A percentile compares a stretch with the other conserved stretches of the same genome.
phyloP scores from a whole-genome alignment of 2,797 vertebrate species.

The Poecilia wingei region DNA sequence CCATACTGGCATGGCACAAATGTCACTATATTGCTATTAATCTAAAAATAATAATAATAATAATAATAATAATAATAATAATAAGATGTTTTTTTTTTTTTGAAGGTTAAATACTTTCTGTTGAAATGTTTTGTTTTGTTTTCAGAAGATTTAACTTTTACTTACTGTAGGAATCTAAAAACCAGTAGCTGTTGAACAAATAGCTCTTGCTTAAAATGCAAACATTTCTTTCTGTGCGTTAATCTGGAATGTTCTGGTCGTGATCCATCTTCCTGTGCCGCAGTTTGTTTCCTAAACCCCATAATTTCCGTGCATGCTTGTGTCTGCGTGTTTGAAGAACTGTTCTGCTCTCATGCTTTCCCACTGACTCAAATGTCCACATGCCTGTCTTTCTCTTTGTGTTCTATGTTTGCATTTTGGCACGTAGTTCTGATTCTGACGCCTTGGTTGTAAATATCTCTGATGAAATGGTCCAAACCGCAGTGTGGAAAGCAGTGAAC shows the following conservation, averaged over 20 bases:
- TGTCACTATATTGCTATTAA: slow-evolving; percentile 12
- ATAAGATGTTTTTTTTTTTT: slow-evolving; percentile 3
- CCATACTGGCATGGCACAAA: slow-evolving; percentile 70
- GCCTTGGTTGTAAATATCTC: slow-evolving; percentile 92
- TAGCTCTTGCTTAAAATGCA: slow-evolving; percentile 15
- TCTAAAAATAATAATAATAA: neutral
- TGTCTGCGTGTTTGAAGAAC: slow-evolving; percentile 43
- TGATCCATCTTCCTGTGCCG: slow-evolving; percentile 12
- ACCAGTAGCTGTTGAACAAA: slow-evolving; percentile 6
- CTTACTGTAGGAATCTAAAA: slow-evolving; percentile 11
- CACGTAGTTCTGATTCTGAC: slow-evolving; percentile 85
- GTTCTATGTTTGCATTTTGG: slow-evolving; percentile 71
- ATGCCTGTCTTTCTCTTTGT: slow-evolving; percentile 57
- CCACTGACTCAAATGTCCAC: slow-evolving; percentile 35
- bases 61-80: neutral
- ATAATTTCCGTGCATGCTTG: slow-evolving; percentile 49
- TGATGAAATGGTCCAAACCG: slow-evolving; percentile 92
- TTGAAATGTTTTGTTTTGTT: slow-evolving; percentile 25
- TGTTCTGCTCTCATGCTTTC: slow-evolving; percentile 40
- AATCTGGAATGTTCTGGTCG: slow-evolving; percentile 13
- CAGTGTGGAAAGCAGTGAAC: slow-evolving; percentile 89
- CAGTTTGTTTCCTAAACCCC: slow-evolving; percentile 34
- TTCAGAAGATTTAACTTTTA: slow-evolving; percentile 1
- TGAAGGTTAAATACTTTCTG: slow-evolving; percentile 11
- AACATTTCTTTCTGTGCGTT: neutral